Conservation (phyloP, 2,797 vertebrate genomes). For the Eulemur rubriventer region DNA sequence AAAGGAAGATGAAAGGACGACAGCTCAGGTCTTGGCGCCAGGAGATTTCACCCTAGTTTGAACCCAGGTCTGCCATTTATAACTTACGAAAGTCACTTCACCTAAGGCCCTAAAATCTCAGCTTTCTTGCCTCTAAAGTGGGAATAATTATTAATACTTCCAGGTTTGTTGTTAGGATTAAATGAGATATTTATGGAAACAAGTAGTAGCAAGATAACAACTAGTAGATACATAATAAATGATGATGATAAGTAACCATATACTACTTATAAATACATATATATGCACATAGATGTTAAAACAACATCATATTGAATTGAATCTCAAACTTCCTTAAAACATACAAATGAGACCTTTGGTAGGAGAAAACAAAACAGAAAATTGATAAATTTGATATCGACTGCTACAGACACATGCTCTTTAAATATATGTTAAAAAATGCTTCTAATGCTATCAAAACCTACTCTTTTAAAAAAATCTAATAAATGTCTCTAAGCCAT, state of each 20-base stretch:
- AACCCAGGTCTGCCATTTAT: not conserved
- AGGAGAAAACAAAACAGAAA: constrained; percentile 35
- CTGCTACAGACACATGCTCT: not conserved
- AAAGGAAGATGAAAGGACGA: not conserved
- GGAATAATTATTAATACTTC: not conserved
- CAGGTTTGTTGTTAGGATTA: not conserved
- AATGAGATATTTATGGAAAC: not conserved
- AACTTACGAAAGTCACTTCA: not conserved
- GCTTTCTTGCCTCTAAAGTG: not conserved
- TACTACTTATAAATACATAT: not conserved
- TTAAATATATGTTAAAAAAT: not conserved
- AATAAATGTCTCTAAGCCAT: not conserved
- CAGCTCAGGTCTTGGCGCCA: not conserved
- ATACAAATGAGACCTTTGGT: not conserved
- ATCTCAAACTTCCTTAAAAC: constrained; percentile 1
- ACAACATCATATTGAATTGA: not conserved
- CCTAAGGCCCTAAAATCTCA: not conserved
- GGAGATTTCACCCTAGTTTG: not conserved
- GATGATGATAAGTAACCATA: not conserved
- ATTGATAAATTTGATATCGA: not conserved
- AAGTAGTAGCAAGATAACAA: not conserved
- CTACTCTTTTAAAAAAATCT: not conserved
- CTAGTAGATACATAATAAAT: not conserved
- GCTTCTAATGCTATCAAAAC: not conserved
- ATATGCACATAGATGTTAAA: not conserved